Evolutionary conservation across 2,797 vertebrate species (phyloP), one percentile per base, ranked within the genome.

Genomic region (Megalops cyprinoides): DNA sequence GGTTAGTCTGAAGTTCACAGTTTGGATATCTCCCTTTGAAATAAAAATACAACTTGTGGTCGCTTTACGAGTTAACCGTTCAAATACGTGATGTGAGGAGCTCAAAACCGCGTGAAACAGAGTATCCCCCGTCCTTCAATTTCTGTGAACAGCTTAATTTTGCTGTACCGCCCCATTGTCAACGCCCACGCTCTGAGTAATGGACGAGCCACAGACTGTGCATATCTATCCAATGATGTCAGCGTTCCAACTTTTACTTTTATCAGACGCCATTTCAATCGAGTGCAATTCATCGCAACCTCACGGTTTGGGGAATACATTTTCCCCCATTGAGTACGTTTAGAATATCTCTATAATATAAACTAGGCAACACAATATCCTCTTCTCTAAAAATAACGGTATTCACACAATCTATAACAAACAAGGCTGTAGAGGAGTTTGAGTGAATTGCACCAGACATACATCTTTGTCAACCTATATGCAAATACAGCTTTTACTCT

Each of bases 141-240:
- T 75, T 28, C 28, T n/a, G n/a, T n/a, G 12, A 15, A 7, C 44
- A 28, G 74, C 18, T 71, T 39, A 18, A n/a, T 39, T 44, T 3
- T 28, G 44, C 44, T 9, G 48, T 15, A 51, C 46, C 37, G 46
- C 51, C 49, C 49, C n/a, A 31, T 76, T 44, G 79, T 74, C 18
- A 78, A 82, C 84, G 84, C 84, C 84, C 74, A 83, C 79, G 60
- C 34, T 1, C 2, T 46, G 10, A 74, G 6, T 20, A 49, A 48
- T 31, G 42, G 23, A 3, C 48, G 28, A 74, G 9, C 73, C 28
- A 74, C 42, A 28, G 74, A 44, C 74, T 31, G n/a, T 1, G 28
- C 48, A 28, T 74, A n/a, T 75, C 49, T 75, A 0, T 75, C 25
- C 74, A 34, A 31, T 75, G 74, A 75, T 31, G 74, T 75, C 46